A percentile compares a stretch with the other conserved stretches of the same genome.
These are phyloP conservation scores for Ruditapes philippinarum DNA, from an alignment of 1,140 invertebrate species.

Conservation along the genomic window DNA sequence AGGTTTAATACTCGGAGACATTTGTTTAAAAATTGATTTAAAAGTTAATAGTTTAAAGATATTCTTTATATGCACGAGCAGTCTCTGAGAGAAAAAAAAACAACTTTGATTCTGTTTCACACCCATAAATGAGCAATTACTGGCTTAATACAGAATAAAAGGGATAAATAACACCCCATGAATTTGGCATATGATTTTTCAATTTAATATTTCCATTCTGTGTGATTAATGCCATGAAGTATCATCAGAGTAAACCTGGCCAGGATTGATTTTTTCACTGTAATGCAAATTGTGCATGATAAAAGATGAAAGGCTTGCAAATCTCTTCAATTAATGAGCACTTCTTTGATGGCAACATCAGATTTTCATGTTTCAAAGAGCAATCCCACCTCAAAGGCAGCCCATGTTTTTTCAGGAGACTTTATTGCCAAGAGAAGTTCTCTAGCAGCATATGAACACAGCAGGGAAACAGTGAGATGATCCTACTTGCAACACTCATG, in stretches of 20 bases:
- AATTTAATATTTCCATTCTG: conserved; percentile 55
- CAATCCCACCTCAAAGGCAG: conserved; percentile 63
- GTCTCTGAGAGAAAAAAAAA: no score
- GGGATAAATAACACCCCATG: conserved; percentile 35
- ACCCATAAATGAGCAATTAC: background rate
- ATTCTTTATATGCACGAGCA: no score
- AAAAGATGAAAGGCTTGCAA: conserved; percentile 64
- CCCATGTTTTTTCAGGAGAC: conserved; percentile 56
- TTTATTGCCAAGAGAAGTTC: conserved; percentile 54
- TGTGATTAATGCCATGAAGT: conserved; percentile 43
- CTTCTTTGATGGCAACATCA: conserved; percentile 61
- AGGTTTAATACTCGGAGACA: no score
- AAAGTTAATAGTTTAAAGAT: no score
- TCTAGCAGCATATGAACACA: conserved; percentile 5
- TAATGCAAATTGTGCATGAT: conserved; percentile 69
- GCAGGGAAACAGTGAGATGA: conserved; percentile 37
- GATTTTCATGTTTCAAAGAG: conserved; percentile 56
- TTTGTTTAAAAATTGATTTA: no score
- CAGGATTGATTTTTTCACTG: conserved; percentile 61
- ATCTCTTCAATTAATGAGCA: conserved; percentile 64
- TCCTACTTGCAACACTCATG: conserved; percentile 30
- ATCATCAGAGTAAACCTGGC: background rate
- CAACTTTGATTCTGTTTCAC: background rate
- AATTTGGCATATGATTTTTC: conserved; percentile 44
- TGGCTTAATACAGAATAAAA: background rate